Evolutionary conservation across 2,113 vertebrate species (phyloP).

Genomic region (Pachycephala philippinensis): DNA sequence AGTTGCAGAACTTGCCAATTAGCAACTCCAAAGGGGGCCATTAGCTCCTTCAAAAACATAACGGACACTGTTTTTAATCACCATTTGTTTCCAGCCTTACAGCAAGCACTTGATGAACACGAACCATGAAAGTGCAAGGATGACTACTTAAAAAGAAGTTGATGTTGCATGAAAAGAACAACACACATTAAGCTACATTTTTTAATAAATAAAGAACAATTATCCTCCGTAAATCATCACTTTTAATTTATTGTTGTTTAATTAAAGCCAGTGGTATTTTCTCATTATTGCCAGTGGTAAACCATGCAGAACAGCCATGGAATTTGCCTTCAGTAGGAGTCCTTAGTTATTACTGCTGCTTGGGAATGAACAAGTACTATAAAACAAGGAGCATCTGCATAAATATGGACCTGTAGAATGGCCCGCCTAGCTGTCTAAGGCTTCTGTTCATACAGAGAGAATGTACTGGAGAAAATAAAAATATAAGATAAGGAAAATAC

Average conservation of each 20-base stretch:
- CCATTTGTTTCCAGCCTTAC: constrained; percentile 71
- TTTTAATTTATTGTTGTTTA: constrained; percentile 44
- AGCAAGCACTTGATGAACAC: neutral
- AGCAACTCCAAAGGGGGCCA: constrained; percentile 81
- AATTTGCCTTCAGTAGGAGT: neutral
- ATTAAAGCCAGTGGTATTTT: constrained; percentile 22
- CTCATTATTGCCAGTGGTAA: neutral
- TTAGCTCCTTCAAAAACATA: constrained; percentile 79
- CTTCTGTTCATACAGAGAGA: neutral
- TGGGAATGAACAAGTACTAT: neutral
- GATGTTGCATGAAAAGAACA: constrained; percentile 52
- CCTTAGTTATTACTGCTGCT: neutral
- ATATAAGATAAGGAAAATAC: neutral
- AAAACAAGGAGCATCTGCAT: neutral
- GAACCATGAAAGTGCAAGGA: neutral
- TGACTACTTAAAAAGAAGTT: constrained; percentile 30
- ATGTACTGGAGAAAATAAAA: neutral
- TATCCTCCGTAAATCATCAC: constrained; percentile 10
- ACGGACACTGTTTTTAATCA: constrained; percentile 69
- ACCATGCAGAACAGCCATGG: neutral
- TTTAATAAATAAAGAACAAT: constrained; percentile 56
- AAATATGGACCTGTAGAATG: neutral
- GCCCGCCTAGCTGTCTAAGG: neutral
- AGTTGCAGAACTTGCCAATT: constrained; percentile 84
- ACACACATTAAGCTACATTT: neutral